These are phyloP conservation scores for Rhagonycha fulva DNA, from an alignment of 2,888 invertebrate genomes.

Conservation along the genomic window DNA sequence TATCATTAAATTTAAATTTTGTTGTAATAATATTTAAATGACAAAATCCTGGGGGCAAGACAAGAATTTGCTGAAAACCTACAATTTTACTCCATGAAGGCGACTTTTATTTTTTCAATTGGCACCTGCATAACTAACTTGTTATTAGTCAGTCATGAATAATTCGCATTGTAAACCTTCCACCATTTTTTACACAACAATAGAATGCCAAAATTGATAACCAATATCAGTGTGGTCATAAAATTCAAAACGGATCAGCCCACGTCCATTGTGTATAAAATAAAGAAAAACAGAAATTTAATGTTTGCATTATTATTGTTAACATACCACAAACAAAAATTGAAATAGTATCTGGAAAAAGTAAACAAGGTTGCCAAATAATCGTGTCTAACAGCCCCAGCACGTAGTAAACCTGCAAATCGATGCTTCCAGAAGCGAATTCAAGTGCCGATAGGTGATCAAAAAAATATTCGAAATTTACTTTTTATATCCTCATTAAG, in stretches of 20 bases:
- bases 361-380: not conserved
- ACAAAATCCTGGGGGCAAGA: not conserved
- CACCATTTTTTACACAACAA: not conserved
- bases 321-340: not conserved
- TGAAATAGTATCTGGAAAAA: not conserved
- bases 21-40: not conserved
- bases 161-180: not conserved
- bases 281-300: not conserved
- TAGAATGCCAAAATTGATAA: not conserved
- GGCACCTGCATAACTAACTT: not conserved
- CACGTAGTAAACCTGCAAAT: not conserved
- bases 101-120: not conserved
- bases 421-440: not conserved
- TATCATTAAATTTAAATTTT: conserved; percentile 7
- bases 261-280: not conserved
- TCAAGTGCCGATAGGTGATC: not conserved
- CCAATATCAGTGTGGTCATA: not conserved
- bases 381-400: not conserved
- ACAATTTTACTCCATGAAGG: not conserved
- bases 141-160: not conserved
- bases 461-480: not conserved
- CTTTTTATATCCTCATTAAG: not conserved
- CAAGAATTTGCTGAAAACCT: not conserved
- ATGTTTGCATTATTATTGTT: not conserved
- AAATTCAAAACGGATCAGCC: not conserved